Base-by-base conservation (phyloP, 2,888 invertebrate genomes). In the Torymus auratus region DNA sequence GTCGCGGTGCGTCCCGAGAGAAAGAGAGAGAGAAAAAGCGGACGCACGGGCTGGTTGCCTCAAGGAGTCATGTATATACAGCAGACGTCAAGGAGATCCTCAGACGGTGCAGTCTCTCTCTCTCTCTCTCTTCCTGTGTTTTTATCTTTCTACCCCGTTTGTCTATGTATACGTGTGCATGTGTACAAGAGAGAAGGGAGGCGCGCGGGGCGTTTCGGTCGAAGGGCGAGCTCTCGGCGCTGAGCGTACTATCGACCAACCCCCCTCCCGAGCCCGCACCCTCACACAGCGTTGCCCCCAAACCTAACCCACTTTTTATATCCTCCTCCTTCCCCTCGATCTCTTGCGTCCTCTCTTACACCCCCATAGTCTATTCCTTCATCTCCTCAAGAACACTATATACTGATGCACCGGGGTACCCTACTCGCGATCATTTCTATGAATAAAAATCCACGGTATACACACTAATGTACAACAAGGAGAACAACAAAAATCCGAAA, bases 181-280 rank as follows among this genome's bases (percentile, higher is more conserved):
- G 7, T 23, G 7, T 2, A 20, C 23, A 2, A 28, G 28, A 20
- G 20, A 23, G 10, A 14, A 55, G n/a, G 23, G 68, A 15, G 23
- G 50, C 56, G 55, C 52, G 20, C 62, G 60, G 50, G 64, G 70
- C 65, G 72, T 69, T 79, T 56, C 75, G 70, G 70, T 70, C 75
- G 80, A 80, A 80, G 85, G 82, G 82, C 83, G 78, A 83, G 81
- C 61, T 20, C 23, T 23, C 68, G 11, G 80, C 81, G 81, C 82
- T 7, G 41, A 41, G 41, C 41, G 41, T 41, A 41, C 41, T 41
- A 41, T 41, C 41, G 41, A 41, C 41, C 41, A 41, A 41, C 41
- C 41, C 41, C 28, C 41, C 15, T 52, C 52, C 20, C n/a, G 13
- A 23, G 3, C 15, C 50, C 61, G 14, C 28, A 28, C 55, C 10